A percentile compares a stretch with the other conserved stretches of the same genome.
Evolutionary conservation across 2,888 invertebrate genomes (phyloP).

Genomic region (Seladonia tumulorum): DNA sequence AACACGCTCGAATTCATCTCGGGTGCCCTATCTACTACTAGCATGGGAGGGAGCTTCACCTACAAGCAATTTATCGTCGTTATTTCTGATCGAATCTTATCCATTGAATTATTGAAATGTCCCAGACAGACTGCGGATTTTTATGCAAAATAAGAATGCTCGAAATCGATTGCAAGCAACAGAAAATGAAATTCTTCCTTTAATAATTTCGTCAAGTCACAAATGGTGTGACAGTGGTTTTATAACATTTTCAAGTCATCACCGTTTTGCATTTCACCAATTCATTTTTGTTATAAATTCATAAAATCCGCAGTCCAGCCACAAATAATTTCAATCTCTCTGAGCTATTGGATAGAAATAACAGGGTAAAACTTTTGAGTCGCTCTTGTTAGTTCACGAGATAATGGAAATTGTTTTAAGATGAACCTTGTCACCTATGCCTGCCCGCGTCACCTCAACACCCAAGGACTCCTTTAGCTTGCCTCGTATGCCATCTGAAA

Average conservation of each 20-base stretch:
- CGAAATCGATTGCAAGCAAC: background rate
- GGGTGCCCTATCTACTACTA: conserved; percentile 75
- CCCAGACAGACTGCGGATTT: background rate
- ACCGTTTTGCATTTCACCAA: background rate
- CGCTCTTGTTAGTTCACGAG: background rate
- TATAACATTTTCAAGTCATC: too few species aligned
- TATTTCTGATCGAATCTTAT: background rate
- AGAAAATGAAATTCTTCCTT: background rate
- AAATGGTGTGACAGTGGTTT: too few species aligned
- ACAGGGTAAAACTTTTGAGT: background rate
- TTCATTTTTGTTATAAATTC: background rate
- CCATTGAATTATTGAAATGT: background rate
- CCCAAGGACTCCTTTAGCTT: conserved; percentile 88
- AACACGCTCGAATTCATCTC: conserved; percentile 81
- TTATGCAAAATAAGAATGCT: background rate
- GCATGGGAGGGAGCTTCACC: conserved; percentile 85
- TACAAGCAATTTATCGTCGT: conserved; percentile 74
- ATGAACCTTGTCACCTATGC: conserved; percentile 91
- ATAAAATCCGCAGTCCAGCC: background rate
- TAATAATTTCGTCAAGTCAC: background rate
- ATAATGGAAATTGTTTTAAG: conserved; percentile 29
- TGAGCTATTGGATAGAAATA: too few species aligned
- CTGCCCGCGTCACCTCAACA: conserved; percentile 89
- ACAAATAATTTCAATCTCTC: background rate
- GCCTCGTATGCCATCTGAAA: conserved; percentile 87